Base-by-base conservation (phyloP, 2,797 vertebrate species). In the Poecilia picta region DNA sequence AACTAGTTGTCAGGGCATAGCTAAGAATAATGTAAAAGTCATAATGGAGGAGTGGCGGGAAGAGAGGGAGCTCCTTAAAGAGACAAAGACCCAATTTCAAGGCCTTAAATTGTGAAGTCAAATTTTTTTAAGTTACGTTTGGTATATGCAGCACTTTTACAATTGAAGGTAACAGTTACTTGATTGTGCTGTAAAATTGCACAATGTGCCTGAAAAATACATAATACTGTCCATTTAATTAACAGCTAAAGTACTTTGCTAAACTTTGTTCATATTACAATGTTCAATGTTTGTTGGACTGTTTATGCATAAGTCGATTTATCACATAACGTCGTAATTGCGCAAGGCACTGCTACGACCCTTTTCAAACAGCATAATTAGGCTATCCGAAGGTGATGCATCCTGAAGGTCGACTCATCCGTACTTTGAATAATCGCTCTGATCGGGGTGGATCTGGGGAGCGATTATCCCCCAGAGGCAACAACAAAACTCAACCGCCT, bases 361-460 rank as follows among this genome's bases (percentile, higher is more conserved):
- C 31, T 64, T 64, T 36, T 33, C 15, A 64, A 64, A 64, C 72
- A 72, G 59, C 39, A 5, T 8, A 11, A 1, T 41, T 73, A 18
- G 33, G 59, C 36, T 12, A 41, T 11, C 64, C 36, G 2, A 66
- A 39, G 1, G 31, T 41, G 20, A 77, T 82, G 76, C 8, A 18
- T 70, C n/a, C 41, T 68, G 55, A 4, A 13, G 82, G 74, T 89
- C 84, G 85, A 83, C 66, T 81, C 79, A 39, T 78, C 75, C 78
- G 73, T 85, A 80, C 81, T 71, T 72, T 89, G 86, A 83, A 89
- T 92, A 85, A 81, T 87, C 77, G 28, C 78, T 87, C 28, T 20
- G 41, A 85, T 72, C 66, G 68, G 45, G 39, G 28, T 31, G 64
- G 72, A 31, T 39, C 23, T 7, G 46, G 5, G 73, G 25, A n/a